Conservation (phyloP, 1,140 invertebrate genomes). For the Chrysomallon squamiferum region DNA sequence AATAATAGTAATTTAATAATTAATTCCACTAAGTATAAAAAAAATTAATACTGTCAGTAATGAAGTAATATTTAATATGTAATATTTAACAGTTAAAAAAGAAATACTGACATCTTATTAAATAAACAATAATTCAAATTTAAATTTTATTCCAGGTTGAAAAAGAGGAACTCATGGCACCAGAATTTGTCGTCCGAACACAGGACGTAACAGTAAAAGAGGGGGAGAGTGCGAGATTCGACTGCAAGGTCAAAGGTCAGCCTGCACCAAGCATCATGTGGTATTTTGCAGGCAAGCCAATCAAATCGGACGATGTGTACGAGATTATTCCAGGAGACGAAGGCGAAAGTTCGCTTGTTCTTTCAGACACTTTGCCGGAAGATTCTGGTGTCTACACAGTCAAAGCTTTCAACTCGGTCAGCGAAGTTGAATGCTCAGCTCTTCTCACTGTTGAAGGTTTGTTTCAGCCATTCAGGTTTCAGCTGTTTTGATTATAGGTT, state of each 20-base stretch:
- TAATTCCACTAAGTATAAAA: too few relatives aligned
- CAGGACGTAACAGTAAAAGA: slow-evolving; percentile 66
- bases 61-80: too few relatives aligned
- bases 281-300: slow-evolving; percentile 74
- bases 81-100: too few relatives aligned
- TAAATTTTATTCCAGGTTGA: slow-evolving; percentile 15
- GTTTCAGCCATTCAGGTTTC: too few relatives aligned
- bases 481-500: too few relatives aligned
- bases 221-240: slow-evolving; percentile 90
- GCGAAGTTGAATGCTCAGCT: slow-evolving; percentile 64
- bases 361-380: slow-evolving; percentile 59
- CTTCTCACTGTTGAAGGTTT: slow-evolving; percentile 52
- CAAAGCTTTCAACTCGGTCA: slow-evolving; percentile 77
- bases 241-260: slow-evolving; percentile 79
- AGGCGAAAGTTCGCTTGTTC: slow-evolving; percentile 47
- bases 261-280: slow-evolving; percentile 49
- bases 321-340: slow-evolving; percentile 43
- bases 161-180: slow-evolving; percentile 23
- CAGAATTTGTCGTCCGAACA: slow-evolving; percentile 45
- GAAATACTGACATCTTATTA: too few relatives aligned
- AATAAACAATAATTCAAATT: too few relatives aligned
- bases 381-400: slow-evolving; percentile 60
- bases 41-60: too few relatives aligned
- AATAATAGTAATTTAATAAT: too few relatives aligned
- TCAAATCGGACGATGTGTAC: slow-evolving; percentile 54